Evolutionary conservation across 2,797 vertebrate genomes (phyloP).

Genomic region (Champsocephalus gunnari): DNA sequence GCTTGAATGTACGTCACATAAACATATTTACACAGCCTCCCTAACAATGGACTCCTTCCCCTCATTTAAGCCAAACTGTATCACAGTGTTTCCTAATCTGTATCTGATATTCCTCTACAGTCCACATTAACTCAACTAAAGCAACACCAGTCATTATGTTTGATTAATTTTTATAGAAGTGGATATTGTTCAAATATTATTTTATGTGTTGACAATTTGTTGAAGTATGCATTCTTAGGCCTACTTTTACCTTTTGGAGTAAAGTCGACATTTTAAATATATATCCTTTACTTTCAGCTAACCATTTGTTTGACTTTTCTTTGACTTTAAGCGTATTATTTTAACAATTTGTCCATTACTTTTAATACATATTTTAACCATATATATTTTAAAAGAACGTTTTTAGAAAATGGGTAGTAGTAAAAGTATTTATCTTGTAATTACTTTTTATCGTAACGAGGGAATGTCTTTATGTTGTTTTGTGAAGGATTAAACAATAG

Average conservation of each 20-base stretch:
- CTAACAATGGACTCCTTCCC: not conserved
- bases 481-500: not conserved
- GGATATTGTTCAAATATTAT: not conserved
- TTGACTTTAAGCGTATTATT: not conserved
- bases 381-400: too few relatives aligned
- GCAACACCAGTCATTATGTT: too few relatives aligned
- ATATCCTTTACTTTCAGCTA: not conserved
- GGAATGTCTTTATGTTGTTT: not conserved
- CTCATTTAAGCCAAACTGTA: not conserved
- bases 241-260: not conserved
- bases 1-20: not conserved
- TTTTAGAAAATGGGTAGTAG: not conserved
- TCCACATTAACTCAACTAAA: not conserved
- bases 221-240: not conserved
- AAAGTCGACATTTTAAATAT: too few relatives aligned
- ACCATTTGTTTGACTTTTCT: not conserved
- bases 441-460: too few relatives aligned
- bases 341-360: not conserved
- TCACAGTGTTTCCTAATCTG: not conserved
- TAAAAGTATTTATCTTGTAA: not conserved
- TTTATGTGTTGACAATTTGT: not conserved
- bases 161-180: not conserved
- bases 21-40: not conserved
- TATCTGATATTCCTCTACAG: not conserved
- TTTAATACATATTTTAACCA: too few relatives aligned